Percentiles rank a stretch among this genome's conserved stretches.
These are phyloP conservation scores for Parnassius orleans DNA, from an alignment of 2,888 invertebrate genomes.

Conservation along the genomic window DNA sequence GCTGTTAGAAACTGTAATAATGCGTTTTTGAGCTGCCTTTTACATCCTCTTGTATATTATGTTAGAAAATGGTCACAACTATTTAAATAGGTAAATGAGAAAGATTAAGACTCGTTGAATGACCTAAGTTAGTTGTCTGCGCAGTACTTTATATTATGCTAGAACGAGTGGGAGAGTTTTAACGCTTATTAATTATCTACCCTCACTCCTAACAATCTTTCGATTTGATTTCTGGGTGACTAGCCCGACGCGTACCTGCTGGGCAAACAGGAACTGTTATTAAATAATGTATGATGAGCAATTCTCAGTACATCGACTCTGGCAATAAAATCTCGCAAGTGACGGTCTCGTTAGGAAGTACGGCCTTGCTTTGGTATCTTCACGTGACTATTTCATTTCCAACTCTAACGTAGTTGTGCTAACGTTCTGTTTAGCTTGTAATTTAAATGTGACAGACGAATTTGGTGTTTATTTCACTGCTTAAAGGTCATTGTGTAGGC, in stretches of 20 bases:
- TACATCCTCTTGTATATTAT: no score
- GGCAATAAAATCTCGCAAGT: slow-evolving; percentile 37
- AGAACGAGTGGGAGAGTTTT: no score
- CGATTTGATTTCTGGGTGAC: not conserved
- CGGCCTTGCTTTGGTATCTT: slow-evolving; percentile 37
- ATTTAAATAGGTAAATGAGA: no score
- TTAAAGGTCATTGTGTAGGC: slow-evolving; percentile 18
- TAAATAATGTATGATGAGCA: slow-evolving; percentile 5
- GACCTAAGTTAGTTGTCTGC: no score
- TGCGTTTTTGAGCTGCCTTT: no score
- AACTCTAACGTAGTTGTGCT: not conserved
- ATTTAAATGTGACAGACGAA: not conserved
- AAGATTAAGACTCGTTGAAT: no score
- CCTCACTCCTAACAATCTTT: no score
- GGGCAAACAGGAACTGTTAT: not conserved
- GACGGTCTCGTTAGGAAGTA: slow-evolving; percentile 34
- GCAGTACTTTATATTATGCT: no score
- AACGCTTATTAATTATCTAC: no score
- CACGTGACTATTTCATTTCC: not conserved
- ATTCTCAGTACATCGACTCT: slow-evolving; percentile 30
- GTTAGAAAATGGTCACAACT: no score
- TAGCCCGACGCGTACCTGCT: not conserved
- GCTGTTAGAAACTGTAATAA: no score
- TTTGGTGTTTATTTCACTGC: slow-evolving; percentile 8
- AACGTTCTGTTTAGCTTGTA: not conserved